phyloP scores from a whole-genome alignment of 2,888 invertebrate genomes.

The Conomelus anceps region DNA sequence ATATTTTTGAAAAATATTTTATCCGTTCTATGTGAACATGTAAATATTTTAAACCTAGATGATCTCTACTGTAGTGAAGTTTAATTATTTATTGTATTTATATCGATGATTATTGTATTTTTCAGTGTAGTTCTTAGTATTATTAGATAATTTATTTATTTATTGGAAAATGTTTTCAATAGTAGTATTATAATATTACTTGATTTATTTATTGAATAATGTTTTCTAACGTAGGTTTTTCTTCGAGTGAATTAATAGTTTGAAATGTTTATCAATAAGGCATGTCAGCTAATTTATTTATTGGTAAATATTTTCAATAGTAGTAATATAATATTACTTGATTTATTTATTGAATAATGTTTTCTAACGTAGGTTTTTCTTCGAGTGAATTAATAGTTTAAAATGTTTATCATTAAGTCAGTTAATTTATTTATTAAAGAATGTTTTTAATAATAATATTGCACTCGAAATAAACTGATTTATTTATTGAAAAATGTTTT shows the following conservation, averaged over 20 bases:
- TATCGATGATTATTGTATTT: background rate
- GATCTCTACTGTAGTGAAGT: background rate
- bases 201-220: too few species aligned
- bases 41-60: background rate
- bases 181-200: too few species aligned
- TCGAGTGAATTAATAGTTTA: background rate
- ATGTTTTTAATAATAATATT: too few species aligned
- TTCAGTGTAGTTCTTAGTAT: background rate
- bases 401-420: background rate
- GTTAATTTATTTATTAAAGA: too few species aligned
- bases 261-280: background rate
- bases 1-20: too few species aligned
- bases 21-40: background rate
- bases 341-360: too few species aligned
- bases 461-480: too few species aligned
- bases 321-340: too few species aligned
- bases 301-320: too few species aligned
- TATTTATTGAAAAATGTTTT: too few species aligned
- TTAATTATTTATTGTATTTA: background rate
- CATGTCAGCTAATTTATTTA: too few species aligned
- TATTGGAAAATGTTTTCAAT: background rate
- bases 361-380: background rate
- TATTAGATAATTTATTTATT: background rate
- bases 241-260: background rate
- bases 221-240: background rate